Evolutionary conservation across 2,797 vertebrate species (phyloP).

Genomic region (Sebastolobus alascanus): DNA sequence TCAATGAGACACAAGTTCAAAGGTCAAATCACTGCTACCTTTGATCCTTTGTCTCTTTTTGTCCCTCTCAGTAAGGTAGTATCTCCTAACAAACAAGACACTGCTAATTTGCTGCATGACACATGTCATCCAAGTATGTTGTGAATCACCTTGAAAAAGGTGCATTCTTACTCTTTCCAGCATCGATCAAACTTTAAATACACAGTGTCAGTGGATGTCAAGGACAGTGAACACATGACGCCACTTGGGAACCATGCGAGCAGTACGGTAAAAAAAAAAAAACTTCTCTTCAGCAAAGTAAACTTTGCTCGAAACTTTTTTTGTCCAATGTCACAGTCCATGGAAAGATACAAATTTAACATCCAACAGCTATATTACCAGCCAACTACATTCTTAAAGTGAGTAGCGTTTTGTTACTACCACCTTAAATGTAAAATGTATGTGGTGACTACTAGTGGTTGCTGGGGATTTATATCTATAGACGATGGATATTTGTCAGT

Average conservation of each 20-base stretch:
- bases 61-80: background rate
- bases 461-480: no score
- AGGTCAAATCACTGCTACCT: conserved; percentile 16
- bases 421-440: background rate
- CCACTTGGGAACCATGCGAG: conserved; percentile 16
- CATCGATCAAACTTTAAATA: conserved; percentile 39
- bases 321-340: background rate
- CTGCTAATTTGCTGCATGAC: conserved; percentile 29
- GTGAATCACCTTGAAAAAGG: conserved; percentile 14
- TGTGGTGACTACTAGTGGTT: no score
- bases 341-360: background rate
- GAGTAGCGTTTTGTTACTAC: background rate
- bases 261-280: background rate
- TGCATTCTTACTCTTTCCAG: background rate
- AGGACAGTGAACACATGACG: conserved; percentile 14
- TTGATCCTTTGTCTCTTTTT: background rate
- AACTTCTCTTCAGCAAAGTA: background rate
- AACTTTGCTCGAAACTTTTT: background rate
- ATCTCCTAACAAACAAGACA: background rate
- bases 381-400: background rate
- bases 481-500: no score
- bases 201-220: conserved; percentile 8
- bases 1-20: conserved; percentile 13
- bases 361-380: background rate
- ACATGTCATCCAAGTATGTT: conserved; percentile 24